phyloP scores from a whole-genome alignment of 1,140 invertebrate genomes.

The Pachyrhynchus sulphureomaculatus region DNA sequence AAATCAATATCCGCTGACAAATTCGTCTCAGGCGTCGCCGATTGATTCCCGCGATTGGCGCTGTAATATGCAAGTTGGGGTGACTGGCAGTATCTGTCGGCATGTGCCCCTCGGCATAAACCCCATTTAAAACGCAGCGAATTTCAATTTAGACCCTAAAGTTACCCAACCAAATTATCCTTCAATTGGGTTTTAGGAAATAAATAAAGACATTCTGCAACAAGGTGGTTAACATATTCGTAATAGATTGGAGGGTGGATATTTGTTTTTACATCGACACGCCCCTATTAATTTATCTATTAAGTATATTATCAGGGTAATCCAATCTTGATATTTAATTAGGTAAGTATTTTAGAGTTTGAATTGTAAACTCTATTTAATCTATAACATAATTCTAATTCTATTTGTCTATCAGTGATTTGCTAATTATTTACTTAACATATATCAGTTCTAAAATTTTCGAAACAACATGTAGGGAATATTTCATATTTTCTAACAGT shows the following conservation, averaged over 20 bases:
- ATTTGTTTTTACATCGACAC: neutral
- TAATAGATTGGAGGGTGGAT: slow-evolving; percentile 1
- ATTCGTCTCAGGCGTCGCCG: slow-evolving; percentile 22
- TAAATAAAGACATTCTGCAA: slow-evolving; percentile 19
- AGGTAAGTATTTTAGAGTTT: too few relatives aligned
- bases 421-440: too few relatives aligned
- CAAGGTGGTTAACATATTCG: slow-evolving; percentile 20
- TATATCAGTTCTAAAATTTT: too few relatives aligned
- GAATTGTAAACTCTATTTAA: too few relatives aligned
- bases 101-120: slow-evolving; percentile 37
- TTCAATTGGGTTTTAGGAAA: slow-evolving; percentile 31
- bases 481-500: too few relatives aligned
- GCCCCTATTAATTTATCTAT: neutral
- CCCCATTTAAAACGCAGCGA: slow-evolving; percentile 37
- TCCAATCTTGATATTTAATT: too few relatives aligned
- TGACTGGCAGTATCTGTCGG: slow-evolving; percentile 43
- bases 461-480: too few relatives aligned
- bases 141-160: slow-evolving; percentile 41
- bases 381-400: too few relatives aligned
- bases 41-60: slow-evolving; percentile 25
- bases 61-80: slow-evolving; percentile 38
- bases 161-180: slow-evolving; percentile 36
- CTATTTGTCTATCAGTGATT: too few relatives aligned
- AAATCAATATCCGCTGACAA: slow-evolving; percentile 19
- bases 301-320: too few relatives aligned